Evolutionary conservation across 2,113 vertebrate genomes (phyloP).

Genomic region (Recurvirostra avosetta): DNA sequence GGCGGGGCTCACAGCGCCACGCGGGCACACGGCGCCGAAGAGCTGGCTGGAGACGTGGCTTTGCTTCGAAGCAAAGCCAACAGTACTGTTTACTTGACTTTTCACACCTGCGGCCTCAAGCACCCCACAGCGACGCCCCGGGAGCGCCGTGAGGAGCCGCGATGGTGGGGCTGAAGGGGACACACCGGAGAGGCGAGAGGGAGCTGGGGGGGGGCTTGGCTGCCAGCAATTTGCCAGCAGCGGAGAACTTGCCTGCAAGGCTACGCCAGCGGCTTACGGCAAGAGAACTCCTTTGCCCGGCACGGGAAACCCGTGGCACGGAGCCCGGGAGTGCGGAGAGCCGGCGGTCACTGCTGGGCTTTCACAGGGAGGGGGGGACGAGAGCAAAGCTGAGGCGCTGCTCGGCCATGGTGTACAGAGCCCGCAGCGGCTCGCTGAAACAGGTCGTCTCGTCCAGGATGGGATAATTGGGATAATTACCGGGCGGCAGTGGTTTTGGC

Average conservation of each 20-base stretch:
- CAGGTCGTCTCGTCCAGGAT: accelerated
- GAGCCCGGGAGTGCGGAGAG: background rate
- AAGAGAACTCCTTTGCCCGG: background rate
- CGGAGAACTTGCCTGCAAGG: background rate
- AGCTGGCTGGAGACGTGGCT: background rate
- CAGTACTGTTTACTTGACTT: background rate
- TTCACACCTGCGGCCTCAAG: background rate
- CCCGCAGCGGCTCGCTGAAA: background rate
- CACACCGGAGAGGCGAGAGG: background rate
- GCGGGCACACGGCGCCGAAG: background rate
- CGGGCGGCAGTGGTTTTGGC: background rate
- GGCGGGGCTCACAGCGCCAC: background rate
- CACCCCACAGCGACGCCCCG: background rate
- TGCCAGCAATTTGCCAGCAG: background rate
- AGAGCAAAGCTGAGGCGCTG: background rate
- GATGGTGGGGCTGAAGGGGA: background rate
- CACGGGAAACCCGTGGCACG: background rate
- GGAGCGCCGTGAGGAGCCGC: background rate
- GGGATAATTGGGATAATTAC: background rate
- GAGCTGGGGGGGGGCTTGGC: background rate
- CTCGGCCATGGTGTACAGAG: accelerated
- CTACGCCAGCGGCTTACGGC: background rate
- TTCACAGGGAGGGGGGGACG: background rate
- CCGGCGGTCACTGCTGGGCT: background rate
- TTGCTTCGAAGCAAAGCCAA: background rate